A percentile compares a stretch with the other conserved stretches of the same genome.
Conservation (phyloP, 1,140 invertebrate genomes). For the Leptonema lineaticorne region DNA sequence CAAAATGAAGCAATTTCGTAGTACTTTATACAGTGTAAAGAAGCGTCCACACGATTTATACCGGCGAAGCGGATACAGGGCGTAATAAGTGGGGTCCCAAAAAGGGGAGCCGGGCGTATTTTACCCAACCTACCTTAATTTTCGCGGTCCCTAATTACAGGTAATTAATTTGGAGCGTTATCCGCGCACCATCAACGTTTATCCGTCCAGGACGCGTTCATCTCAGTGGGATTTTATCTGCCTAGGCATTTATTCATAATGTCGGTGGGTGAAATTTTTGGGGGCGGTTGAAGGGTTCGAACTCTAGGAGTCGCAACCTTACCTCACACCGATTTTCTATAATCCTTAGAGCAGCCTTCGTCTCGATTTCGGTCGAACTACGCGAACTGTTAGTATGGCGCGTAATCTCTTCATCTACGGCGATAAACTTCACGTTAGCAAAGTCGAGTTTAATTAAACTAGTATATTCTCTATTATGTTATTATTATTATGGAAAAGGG, state of each 20-base stretch:
- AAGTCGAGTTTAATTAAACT: conserved; percentile 38
- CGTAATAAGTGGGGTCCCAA: background rate
- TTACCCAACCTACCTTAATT: background rate
- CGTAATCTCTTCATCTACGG: conserved; percentile 36
- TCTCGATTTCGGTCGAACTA: no score
- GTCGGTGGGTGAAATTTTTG: background rate
- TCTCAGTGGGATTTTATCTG: conserved; percentile 11
- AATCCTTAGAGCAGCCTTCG: background rate
- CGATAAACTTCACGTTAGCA: conserved; percentile 34
- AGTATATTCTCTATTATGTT: conserved; percentile 17
- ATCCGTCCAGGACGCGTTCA: conserved; percentile 11
- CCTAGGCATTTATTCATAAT: conserved; percentile 13
- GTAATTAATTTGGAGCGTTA: conserved; percentile 16
- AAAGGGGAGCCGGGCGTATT: background rate
- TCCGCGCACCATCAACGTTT: conserved; percentile 10
- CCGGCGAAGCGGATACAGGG: background rate
- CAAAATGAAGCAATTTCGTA: no score
- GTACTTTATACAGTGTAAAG: no score
- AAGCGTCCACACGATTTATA: background rate
- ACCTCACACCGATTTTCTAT: background rate
- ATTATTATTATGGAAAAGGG: conserved; percentile 11
- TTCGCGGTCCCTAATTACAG: conserved; percentile 16
- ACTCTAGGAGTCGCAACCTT: background rate
- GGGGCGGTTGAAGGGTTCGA: no score
- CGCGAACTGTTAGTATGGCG: conserved; percentile 1